Percentiles rank a stretch among this genome's conserved stretches.
Evolutionary conservation across 2,888 invertebrate species (phyloP).

Genomic region (Stenotaenia linearis): DNA sequence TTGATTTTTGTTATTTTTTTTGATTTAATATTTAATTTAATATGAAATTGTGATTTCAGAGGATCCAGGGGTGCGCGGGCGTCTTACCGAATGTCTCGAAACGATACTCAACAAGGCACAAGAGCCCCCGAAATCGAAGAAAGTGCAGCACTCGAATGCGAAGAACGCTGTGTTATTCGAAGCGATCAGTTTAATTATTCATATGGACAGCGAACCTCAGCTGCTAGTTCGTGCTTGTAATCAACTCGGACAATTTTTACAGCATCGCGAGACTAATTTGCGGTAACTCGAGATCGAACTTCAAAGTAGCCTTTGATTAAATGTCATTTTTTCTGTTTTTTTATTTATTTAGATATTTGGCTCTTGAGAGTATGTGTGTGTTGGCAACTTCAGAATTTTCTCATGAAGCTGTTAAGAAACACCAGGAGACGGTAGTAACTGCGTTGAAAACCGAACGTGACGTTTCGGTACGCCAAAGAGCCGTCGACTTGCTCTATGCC

Average conservation of each 20-base stretch:
- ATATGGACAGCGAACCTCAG: slow-evolving; percentile 96
- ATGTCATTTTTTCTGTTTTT: neutral
- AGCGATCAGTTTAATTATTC: slow-evolving; percentile 98
- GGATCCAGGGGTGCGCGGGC: slow-evolving; percentile 92
- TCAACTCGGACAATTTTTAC: slow-evolving; percentile 96
- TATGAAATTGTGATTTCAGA: slow-evolving; percentile 56
- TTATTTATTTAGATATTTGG: slow-evolving; percentile 65
- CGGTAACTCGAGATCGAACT: slow-evolving; percentile 52
- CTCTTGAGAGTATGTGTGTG: slow-evolving; percentile 98
- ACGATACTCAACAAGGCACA: slow-evolving; percentile 98
- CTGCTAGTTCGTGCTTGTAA: slow-evolving; percentile 96
- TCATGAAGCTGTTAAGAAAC: slow-evolving; percentile 99
- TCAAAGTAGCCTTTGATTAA: neutral
- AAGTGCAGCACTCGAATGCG: slow-evolving; percentile 99
- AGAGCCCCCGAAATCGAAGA: slow-evolving; percentile 98
- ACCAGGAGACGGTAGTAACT: slow-evolving; percentile 97
- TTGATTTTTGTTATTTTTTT: neutral
- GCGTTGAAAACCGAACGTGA: slow-evolving; percentile 99
- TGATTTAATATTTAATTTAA: neutral
- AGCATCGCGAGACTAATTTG: slow-evolving; percentile 87
- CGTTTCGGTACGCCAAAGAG: slow-evolving; percentile 94
- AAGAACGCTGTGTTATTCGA: slow-evolving; percentile 99
- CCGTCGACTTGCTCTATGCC: slow-evolving; percentile 95
- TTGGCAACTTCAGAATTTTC: slow-evolving; percentile 98
- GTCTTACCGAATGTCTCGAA: slow-evolving; percentile 95